These are phyloP conservation scores for Malthinus flaveolus DNA, from an alignment of 2,888 invertebrate species.

Conservation along the genomic window DNA sequence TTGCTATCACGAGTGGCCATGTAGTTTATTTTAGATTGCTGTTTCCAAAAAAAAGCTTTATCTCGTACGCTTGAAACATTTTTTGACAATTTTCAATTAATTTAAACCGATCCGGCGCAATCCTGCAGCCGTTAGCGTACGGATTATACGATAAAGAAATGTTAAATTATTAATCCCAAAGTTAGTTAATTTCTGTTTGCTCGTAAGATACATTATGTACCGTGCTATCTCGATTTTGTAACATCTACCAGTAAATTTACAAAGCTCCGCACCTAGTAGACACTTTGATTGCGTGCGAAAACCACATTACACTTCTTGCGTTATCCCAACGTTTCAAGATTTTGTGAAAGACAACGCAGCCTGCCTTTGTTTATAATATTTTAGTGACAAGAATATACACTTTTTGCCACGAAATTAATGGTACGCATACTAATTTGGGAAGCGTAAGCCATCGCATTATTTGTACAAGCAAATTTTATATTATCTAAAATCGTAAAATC, in stretches of 20 bases:
- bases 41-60: background rate
- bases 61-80: background rate
- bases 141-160: background rate
- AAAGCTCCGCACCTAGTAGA: slow-evolving; percentile 23
- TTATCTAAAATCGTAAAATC: too few species aligned
- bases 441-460: too few species aligned
- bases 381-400: background rate
- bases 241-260: slow-evolving; percentile 18
- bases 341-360: slow-evolving; percentile 12
- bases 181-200: slow-evolving; percentile 17
- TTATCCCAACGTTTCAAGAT: slow-evolving; percentile 16
- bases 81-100: background rate
- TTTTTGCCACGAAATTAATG: too few species aligned
- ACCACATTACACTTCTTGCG: slow-evolving; percentile 21
- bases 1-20: slow-evolving; percentile 18
- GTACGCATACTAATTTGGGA: too few species aligned
- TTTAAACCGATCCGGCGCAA: too few species aligned
- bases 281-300: slow-evolving; percentile 27
- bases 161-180: background rate
- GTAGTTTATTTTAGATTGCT: slow-evolving; percentile 4
- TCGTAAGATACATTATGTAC: slow-evolving; percentile 4
- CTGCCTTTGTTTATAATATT: slow-evolving; percentile 12
- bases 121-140: background rate
- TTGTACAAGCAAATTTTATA: too few species aligned
- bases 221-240: slow-evolving; percentile 22